Base-by-base conservation (phyloP, 2,888 invertebrate species). In the Fissipunctia ypsillon region DNA sequence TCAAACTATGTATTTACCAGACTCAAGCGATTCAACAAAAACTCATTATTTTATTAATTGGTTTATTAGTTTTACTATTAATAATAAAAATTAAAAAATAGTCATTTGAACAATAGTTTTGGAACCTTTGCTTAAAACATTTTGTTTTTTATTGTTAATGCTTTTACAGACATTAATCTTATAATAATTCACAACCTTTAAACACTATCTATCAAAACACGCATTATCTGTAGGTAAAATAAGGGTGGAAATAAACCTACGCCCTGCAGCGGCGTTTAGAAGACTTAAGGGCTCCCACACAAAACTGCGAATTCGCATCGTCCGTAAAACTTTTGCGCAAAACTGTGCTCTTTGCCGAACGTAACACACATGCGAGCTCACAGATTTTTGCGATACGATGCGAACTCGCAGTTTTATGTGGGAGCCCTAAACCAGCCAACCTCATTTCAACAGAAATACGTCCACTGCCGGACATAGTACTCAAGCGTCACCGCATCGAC, bases 21-120 rank as follows among this genome's bases (percentile, higher is more conserved):
- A 22, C 14, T 56, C 19, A n/a, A 25, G 3, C 9, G 43, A 28
- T 72, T n/a, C 9, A 59, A 60, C 0, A n/a, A 45, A 50, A 75
- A 9, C 19, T 41, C 41, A 50, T 61, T n/a, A 54, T 19, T 41
- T 16, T 28, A n/a, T n/a, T 54, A 31, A 28, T 41, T 22, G 6
- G 16, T 69, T 68, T 61, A 61, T 61, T 68, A 7, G 0, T 48
- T 48, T 41, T 14, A n/a, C n/a, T n/a, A n/a, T n/a, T n/a, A n/a
- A n/a, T n/a, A n/a, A n/a, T n/a, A n/a, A n/a, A n/a, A n/a, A n/a
- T n/a, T 48, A 35, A 14, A 73, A 19, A 25, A 16, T n/a, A 45
- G 16, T n/a, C 35, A 59, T 43, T 59, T 50, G 9, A 50, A 35
- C 25, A 59, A 31, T 48, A 25, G 14, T 22, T 63, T 25, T 43